Conservation (phyloP, 2,113 vertebrate species). For the Myrmecobius fasciatus region DNA sequence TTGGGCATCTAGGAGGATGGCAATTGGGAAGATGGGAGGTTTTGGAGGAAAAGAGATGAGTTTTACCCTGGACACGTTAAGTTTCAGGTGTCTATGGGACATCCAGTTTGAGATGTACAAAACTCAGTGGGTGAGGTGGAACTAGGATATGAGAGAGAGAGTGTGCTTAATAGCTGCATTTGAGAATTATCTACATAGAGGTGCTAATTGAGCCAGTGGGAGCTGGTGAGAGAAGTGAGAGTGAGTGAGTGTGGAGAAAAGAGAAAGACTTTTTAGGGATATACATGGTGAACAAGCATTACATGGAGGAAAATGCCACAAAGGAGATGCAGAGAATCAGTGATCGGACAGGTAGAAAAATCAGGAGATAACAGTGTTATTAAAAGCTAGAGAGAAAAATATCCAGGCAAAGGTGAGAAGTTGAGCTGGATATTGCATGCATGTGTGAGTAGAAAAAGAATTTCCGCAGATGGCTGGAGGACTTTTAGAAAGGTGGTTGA, state of each 20-base stretch:
- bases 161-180: slow-evolving; percentile 2
- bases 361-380: too few relatives aligned
- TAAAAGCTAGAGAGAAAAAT: too few relatives aligned
- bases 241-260: not conserved
- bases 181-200: not conserved
- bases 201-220: not conserved
- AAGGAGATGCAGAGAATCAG: too few relatives aligned
- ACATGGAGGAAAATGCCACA: too few relatives aligned
- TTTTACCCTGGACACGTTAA: slow-evolving; percentile 15
- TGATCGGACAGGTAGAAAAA: too few relatives aligned
- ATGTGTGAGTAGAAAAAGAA: too few relatives aligned
- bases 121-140: not conserved
- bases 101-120: not conserved
- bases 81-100: too few relatives aligned
- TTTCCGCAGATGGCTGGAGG: not conserved
- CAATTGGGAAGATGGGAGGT: not conserved
- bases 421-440: too few relatives aligned
- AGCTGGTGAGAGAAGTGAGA: not conserved
- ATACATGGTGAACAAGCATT: not conserved
- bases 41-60: not conserved
- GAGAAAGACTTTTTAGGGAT: not conserved
- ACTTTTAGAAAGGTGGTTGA: not conserved
- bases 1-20: not conserved
- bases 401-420: too few relatives aligned
- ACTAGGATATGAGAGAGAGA: not conserved